A percentile compares a stretch with the other conserved stretches of the same genome.
These are phyloP conservation scores for Hemithea aestivaria DNA, from an alignment of 2,888 invertebrate genomes.

Conservation along the genomic window DNA sequence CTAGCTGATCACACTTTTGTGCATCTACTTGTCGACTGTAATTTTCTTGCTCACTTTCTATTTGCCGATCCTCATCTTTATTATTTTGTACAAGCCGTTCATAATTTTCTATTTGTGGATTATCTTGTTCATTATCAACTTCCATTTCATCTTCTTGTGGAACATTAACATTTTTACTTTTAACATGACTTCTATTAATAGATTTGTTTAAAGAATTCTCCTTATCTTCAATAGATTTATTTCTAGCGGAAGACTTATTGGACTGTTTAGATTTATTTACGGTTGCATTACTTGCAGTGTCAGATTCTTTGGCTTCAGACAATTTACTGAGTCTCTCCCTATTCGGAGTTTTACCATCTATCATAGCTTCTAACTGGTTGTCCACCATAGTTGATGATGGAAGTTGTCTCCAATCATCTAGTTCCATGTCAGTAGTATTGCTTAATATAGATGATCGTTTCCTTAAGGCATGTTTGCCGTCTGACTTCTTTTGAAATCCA, in stretches of 20 bases:
- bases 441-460: slow-evolving; percentile 48
- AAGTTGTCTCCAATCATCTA: slow-evolving; percentile 61
- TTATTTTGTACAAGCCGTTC: background rate
- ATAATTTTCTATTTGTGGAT: background rate
- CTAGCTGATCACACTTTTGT: background rate
- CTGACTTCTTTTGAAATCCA: slow-evolving; percentile 42
- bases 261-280: slow-evolving; percentile 33
- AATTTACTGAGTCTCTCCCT: slow-evolving; percentile 43
- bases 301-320: slow-evolving; percentile 39
- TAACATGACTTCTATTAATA: no score
- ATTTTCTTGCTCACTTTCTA: background rate
- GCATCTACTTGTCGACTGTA: no score
- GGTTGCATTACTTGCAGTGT: slow-evolving; percentile 21
- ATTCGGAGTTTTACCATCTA: slow-evolving; percentile 42
- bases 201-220: slow-evolving; percentile 3
- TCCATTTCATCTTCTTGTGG: slow-evolving; percentile 1
- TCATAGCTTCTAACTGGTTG: slow-evolving; percentile 45
- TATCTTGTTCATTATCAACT: background rate
- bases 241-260: slow-evolving; percentile 31
- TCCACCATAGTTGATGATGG: slow-evolving; percentile 73
- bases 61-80: background rate
- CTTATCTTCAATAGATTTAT: slow-evolving; percentile 27
- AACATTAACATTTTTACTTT: no score
- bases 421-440: slow-evolving; percentile 56
- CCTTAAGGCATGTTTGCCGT: slow-evolving; percentile 28